phyloP scores from a whole-genome alignment of 2,888 invertebrate genomes.

The Hyposoter dolosus region DNA sequence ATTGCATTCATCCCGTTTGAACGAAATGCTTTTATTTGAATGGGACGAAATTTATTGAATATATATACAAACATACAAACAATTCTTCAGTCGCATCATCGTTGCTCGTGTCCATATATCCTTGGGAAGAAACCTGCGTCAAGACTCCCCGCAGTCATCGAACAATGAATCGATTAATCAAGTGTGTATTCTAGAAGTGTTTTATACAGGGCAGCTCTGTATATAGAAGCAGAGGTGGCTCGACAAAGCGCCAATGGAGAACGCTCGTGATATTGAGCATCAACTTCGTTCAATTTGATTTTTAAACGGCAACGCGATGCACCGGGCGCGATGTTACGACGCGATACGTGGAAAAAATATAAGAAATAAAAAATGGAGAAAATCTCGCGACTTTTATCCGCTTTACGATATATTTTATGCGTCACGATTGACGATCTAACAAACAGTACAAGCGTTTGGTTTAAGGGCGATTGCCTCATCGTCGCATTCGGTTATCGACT shows the following conservation, averaged over 20 bases:
- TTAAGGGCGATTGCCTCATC: conserved; percentile 44
- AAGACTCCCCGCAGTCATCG: conserved; percentile 68
- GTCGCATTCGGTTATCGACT: conserved; percentile 42
- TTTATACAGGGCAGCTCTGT: conserved; percentile 68
- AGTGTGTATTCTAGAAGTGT: conserved; percentile 70
- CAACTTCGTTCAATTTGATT: conserved; percentile 60
- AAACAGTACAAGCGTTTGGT: conserved; percentile 34
- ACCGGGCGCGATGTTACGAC: background rate
- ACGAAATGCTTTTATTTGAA: conserved; percentile 8
- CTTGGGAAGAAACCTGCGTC: conserved; percentile 56
- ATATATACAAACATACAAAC: background rate
- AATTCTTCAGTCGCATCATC: background rate
- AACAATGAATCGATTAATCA: conserved; percentile 72
- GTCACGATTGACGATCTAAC: conserved; percentile 41
- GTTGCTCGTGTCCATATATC: conserved; percentile 9
- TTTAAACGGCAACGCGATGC: conserved; percentile 29
- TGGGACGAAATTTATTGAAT: background rate
- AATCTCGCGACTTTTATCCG: conserved; percentile 35
- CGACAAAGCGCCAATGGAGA: conserved; percentile 15
- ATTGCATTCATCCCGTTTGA: background rate
- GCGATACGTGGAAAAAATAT: conserved; percentile 8
- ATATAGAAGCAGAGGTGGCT: conserved; percentile 48
- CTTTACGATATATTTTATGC: conserved; percentile 34
- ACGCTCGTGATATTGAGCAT: conserved; percentile 50
- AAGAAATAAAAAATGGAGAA: background rate